Evolutionary conservation across 2,888 invertebrate species (phyloP), one percentile per base, ranked within the genome.

Genomic region (Endotricha flammealis): DNA sequence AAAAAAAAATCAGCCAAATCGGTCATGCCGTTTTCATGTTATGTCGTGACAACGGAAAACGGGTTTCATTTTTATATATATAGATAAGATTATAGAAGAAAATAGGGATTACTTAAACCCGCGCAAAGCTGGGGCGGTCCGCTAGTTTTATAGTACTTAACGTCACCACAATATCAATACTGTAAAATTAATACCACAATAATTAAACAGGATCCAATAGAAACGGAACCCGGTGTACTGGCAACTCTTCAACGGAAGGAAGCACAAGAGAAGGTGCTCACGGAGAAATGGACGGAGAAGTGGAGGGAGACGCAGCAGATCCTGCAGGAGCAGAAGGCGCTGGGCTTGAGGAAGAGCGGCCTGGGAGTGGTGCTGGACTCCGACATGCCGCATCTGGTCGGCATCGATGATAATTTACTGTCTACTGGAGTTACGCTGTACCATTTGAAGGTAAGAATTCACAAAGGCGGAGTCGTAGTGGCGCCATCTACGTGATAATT

Each of bases 231-330:
- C 0, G 90, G 87, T 36, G 91, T 95, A 44, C 79, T 96, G 35
- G 95, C 95, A 20, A 93, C 94, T 49, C 89, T 97, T 2, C 95
- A 95, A 53, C 92, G 95, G 63, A 97, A 95, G 64, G 96, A 97
- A 73, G 96, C 95, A 0, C 93, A 95, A 64, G 95, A 95, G 81
- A 95, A 92, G 73, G 94, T 91, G 38, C 88, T 97, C 40, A 96
- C 96, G 0, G 95, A 96, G 76, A 94, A 95, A 64, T 97, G 96
- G 96, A 92, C 95, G 7, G 95, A 96, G 67, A 96, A 96, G 68
- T 97, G 97, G 97, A 89, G 94, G 32, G 95, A 95, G 64, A 95
- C 96, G 0, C 95, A 96, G 65, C 92, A 93, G 53, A 96, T 96
- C 52, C 78, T 95, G 20, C 92, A 95, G 64, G 96, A 97, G 64